Evolutionary conservation across 2,113 vertebrate species (phyloP).

Genomic region (Nannospalax galili): DNA sequence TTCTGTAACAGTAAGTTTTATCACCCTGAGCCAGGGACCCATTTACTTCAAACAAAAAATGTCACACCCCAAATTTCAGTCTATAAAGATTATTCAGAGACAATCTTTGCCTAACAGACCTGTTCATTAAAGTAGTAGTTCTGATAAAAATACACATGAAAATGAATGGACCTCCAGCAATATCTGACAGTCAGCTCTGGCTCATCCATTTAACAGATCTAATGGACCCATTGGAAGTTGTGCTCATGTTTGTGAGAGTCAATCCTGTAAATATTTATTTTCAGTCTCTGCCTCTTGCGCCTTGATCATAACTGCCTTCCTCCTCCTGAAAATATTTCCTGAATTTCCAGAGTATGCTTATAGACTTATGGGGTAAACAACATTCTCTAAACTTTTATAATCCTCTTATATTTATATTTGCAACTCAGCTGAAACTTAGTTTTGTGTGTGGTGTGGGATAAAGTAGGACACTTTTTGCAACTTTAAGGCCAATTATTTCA

Average conservation of each 20-base stretch:
- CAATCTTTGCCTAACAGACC: not conserved
- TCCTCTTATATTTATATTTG: not conserved
- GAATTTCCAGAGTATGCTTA: not conserved
- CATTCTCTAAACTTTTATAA: not conserved
- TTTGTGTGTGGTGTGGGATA: not conserved
- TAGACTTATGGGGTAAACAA: not conserved
- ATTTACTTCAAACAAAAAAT: slow-evolving; percentile 46
- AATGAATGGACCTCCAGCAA: not conserved
- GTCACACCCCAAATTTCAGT: slow-evolving; percentile 6
- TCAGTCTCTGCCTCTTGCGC: not conserved
- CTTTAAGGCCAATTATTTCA: not conserved
- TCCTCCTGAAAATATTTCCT: not conserved
- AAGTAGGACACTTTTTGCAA: slow-evolving; percentile 7
- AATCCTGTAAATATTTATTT: not conserved
- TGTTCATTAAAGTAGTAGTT: slow-evolving; percentile 4
- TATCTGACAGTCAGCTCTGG: not conserved
- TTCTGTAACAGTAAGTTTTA: slow-evolving; percentile 33
- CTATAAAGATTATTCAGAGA: not conserved
- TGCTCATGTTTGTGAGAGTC: not conserved
- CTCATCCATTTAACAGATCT: not conserved
- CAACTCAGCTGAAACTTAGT: not conserved
- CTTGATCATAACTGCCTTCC: not conserved
- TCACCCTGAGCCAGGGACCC: slow-evolving; percentile 8
- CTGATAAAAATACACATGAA: slow-evolving; percentile 9
- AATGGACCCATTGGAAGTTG: not conserved